Conservation (phyloP, 1,140 invertebrate species). For the Ephestia elutella region DNA sequence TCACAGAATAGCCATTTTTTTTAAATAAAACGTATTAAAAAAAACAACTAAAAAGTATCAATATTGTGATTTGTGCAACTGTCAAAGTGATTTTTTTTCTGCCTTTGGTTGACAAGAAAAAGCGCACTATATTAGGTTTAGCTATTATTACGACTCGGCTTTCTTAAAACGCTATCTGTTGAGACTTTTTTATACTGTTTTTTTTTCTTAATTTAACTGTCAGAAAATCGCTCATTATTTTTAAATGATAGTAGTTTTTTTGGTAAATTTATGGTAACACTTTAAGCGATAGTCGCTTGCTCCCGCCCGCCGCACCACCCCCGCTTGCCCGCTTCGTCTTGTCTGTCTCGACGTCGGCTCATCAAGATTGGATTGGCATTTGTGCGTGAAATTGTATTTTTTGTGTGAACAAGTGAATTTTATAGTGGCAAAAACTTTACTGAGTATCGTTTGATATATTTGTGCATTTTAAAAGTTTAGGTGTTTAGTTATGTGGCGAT, state of each 20-base stretch:
- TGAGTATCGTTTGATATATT: slow-evolving; percentile 23
- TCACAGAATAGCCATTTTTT: too few species aligned
- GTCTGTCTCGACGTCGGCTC: slow-evolving; percentile 25
- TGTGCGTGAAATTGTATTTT: slow-evolving; percentile 65
- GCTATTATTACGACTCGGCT: too few species aligned
- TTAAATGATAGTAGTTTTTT: background rate
- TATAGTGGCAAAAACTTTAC: slow-evolving; percentile 39
- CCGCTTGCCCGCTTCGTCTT: slow-evolving; percentile 22
- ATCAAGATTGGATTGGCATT: slow-evolving; percentile 64
- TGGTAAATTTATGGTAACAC: slow-evolving; percentile 14
- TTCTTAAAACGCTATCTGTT: too few species aligned
- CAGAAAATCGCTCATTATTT: too few species aligned
- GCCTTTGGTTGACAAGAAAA: too few species aligned
- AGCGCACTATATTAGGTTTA: too few species aligned
- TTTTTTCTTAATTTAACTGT: too few species aligned
- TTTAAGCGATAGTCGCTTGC: slow-evolving; percentile 24
- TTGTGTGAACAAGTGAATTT: slow-evolving; percentile 65
- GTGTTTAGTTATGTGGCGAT: slow-evolving; percentile 43
- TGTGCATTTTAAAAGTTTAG: slow-evolving; percentile 32
- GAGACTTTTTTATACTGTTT: too few species aligned
- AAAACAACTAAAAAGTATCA: too few species aligned
- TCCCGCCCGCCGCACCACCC: slow-evolving; percentile 21
- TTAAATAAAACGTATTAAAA: too few species aligned
- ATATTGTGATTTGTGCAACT: too few species aligned
- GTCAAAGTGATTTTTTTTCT: too few species aligned